Conservation (phyloP, 2,797 vertebrate genomes). For the Florisuga fusca region DNA sequence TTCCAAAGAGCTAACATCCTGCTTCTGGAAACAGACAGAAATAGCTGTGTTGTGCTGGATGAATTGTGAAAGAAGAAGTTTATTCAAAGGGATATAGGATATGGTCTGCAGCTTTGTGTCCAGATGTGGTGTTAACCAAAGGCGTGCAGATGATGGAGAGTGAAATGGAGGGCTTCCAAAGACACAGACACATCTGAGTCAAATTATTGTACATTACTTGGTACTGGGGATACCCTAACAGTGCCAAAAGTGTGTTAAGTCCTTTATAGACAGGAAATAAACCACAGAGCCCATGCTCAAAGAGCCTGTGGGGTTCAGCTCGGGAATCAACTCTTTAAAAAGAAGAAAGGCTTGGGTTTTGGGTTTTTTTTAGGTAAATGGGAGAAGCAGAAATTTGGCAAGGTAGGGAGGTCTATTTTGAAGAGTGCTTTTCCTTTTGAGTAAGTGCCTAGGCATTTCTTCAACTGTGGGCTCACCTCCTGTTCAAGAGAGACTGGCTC, state of each 20-base stretch:
- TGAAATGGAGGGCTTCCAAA: not conserved
- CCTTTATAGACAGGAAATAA: not conserved
- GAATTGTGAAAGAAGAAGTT: not conserved
- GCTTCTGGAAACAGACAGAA: not conserved
- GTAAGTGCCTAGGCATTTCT: not conserved
- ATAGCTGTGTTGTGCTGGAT: accelerated
- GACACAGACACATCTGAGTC: not conserved
- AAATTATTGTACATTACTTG: not conserved
- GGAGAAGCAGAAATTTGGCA: not conserved
- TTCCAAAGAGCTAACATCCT: not conserved
- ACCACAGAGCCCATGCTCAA: not conserved
- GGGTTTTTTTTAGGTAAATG: not conserved
- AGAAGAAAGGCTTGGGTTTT: not conserved
- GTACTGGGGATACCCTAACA: not conserved
- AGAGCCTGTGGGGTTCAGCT: not conserved
- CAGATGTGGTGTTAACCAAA: not conserved
- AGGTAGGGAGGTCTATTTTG: not conserved
- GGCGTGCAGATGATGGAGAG: not conserved
- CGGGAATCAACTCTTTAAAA: not conserved
- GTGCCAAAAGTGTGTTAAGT: not conserved
- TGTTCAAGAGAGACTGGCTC: not conserved
- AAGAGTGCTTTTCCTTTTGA: not conserved
- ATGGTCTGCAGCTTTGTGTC: not conserved
- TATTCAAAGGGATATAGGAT: not conserved
- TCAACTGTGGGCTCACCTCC: not conserved